phyloP scores from a whole-genome alignment of 1,140 invertebrate genomes.

The Vanessa tameamea region DNA sequence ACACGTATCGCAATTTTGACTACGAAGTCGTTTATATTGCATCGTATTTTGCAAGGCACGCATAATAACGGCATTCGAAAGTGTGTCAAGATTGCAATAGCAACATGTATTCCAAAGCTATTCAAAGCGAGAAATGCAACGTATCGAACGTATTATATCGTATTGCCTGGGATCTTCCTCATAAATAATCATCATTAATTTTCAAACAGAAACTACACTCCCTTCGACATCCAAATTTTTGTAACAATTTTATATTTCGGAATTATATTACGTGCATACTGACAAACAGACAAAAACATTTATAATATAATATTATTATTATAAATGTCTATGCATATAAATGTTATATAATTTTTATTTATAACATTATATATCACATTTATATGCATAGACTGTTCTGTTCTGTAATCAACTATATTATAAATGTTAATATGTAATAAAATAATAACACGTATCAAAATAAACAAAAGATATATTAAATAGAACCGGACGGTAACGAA shows the following conservation, averaged over 20 bases:
- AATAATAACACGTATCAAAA: slow-evolving; percentile 2
- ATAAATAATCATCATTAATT: background rate
- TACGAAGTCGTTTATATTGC: slow-evolving; percentile 54
- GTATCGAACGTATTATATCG: slow-evolving; percentile 49
- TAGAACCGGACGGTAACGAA: slow-evolving; percentile 21
- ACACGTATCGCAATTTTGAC: slow-evolving; percentile 41
- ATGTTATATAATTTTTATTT: too few relatives aligned
- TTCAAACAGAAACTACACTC: background rate
- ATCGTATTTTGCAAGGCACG: slow-evolving; percentile 74
- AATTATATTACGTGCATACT: too few relatives aligned
- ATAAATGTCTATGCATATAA: too few relatives aligned
- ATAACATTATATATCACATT: too few relatives aligned
- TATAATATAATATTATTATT: too few relatives aligned
- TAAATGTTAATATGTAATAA: background rate
- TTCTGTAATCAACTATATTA: background rate
- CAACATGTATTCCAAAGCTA: slow-evolving; percentile 50
- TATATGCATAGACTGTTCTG: background rate
- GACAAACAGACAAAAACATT: too few relatives aligned
- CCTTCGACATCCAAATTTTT: too few relatives aligned
- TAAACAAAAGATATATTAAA: slow-evolving; percentile 30
- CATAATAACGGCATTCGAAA: slow-evolving; percentile 78
- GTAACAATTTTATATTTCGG: too few relatives aligned
- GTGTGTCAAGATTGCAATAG: slow-evolving; percentile 79
- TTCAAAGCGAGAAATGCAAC: slow-evolving; percentile 63
- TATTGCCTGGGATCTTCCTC: slow-evolving; percentile 47